Evolutionary conservation across 2,797 vertebrate genomes (phyloP).

Genomic region (Orientallactaga sibirica): DNA sequence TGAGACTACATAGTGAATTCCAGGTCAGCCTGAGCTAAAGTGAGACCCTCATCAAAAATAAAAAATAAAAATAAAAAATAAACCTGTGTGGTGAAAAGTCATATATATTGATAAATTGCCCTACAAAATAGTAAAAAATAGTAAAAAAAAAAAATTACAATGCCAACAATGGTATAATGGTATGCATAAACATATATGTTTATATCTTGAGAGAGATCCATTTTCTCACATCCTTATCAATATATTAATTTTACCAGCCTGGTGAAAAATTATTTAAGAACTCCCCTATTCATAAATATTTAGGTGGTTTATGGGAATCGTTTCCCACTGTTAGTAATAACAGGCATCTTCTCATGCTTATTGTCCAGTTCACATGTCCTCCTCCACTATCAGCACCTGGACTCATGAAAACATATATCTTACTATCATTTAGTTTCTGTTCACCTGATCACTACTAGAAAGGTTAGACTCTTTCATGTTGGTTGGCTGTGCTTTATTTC

Average conservation of each 20-base stretch:
- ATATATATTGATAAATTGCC: background rate
- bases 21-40: no score
- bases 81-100: background rate
- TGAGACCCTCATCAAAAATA: no score
- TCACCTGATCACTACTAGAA: background rate
- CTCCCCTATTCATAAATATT: background rate
- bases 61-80: slow-evolving; percentile 60
- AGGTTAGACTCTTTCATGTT: background rate
- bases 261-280: background rate
- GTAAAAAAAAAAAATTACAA: background rate
- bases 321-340: background rate
- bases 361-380: slow-evolving; percentile 19
- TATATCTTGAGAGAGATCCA: no score
- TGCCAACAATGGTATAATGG: background rate
- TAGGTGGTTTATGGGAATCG: background rate
- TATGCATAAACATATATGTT: background rate
- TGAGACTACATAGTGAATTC: no score
- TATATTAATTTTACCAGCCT: background rate
- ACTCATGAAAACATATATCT: slow-evolving; percentile 11
- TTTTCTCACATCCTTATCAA: background rate
- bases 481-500: slow-evolving; percentile 30
- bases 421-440: slow-evolving; percentile 5
- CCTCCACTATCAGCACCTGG: background rate
- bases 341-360: slow-evolving; percentile 9
- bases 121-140: background rate